These are phyloP conservation scores for Sakesphorus luctuosus DNA, from an alignment of 2,113 vertebrate genomes.

Conservation along the genomic window DNA sequence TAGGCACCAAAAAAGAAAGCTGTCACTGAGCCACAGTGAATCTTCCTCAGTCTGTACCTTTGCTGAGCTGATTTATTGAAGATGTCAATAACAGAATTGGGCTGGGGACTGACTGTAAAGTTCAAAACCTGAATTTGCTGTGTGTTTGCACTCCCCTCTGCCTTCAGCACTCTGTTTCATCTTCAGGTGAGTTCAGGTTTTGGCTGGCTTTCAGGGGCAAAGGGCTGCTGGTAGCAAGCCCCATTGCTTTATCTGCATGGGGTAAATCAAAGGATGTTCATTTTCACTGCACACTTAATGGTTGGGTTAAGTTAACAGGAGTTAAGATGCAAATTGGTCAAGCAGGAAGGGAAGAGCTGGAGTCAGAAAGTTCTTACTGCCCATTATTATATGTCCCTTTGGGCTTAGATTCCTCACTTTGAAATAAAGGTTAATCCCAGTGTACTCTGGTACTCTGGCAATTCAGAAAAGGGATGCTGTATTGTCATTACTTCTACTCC, in stretches of 20 bases:
- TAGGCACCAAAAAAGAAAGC: not conserved
- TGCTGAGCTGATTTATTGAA: constrained; percentile 4
- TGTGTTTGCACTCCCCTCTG: not conserved
- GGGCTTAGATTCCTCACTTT: not conserved
- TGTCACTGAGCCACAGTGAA: not conserved
- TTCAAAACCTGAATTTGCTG: not conserved
- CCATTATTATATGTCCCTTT: not conserved
- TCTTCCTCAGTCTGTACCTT: not conserved
- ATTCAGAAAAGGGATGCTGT: not conserved
- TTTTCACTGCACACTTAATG: not conserved
- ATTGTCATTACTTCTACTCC: not conserved
- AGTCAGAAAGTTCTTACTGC: not conserved
- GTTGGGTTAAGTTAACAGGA: not conserved
- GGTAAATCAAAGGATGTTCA: not conserved
- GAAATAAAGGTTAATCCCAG: not conserved
- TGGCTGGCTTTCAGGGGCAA: not conserved
- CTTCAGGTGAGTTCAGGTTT: not conserved
- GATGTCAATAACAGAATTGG: not conserved
- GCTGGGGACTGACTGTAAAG: not conserved
- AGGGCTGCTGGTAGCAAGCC: not conserved
- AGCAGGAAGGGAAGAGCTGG: not conserved
- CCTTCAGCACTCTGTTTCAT: not conserved
- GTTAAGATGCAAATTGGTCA: not conserved
- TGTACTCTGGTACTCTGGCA: not conserved
- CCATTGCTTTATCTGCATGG: not conserved